Evolutionary conservation across 2,113 vertebrate genomes (phyloP), one percentile per base, ranked within the genome.

Genomic region (Pagrus major): DNA sequence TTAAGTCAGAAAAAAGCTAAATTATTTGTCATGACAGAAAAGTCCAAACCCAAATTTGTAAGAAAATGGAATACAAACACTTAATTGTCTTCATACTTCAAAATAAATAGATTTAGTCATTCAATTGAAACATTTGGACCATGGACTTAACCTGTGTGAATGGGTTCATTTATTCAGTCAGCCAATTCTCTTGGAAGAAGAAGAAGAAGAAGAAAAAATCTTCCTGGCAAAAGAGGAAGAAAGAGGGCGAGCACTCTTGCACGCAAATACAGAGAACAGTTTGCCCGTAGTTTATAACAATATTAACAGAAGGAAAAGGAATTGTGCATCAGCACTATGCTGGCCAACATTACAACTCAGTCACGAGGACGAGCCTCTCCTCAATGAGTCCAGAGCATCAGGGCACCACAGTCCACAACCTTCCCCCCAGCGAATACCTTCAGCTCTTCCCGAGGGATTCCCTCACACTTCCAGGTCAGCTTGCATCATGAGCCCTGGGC

Each of bases 81-180:
- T n/a, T n/a, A n/a, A n/a, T n/a, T 65, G 47, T 16, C 47, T 31
- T 33, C 29, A 18, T 47, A 16, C 35, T 66, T 46, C 6, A 76
- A n/a, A 27, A n/a, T 42, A n/a, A 61, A 52, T 41, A 25, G 10
- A 52, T 58, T 20, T 21, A 5, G 6, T 31, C 39, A 10, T 49
- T 20, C 9, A 33, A 2, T 14, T 69, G 11, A 47, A 49, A 31
- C 25, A 23, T n/a, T 52, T 60, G 44, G 23, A 2, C n/a, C 3
- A 23, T 25, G 21, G 25, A 54, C 54, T 46, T 4, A 64, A 33
- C 42, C 23, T 61, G 60, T 71, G 60, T 68, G 75, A 84, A 67
- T 18, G 11, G 46, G 25, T 61, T 65, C 11, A 29, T 76, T 63
- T 65, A 25, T 67, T 60, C 5, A 55, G 35, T 37, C 59, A 31